Base-by-base conservation (phyloP, 1,140 invertebrate species). In the Leucophenga varia region DNA sequence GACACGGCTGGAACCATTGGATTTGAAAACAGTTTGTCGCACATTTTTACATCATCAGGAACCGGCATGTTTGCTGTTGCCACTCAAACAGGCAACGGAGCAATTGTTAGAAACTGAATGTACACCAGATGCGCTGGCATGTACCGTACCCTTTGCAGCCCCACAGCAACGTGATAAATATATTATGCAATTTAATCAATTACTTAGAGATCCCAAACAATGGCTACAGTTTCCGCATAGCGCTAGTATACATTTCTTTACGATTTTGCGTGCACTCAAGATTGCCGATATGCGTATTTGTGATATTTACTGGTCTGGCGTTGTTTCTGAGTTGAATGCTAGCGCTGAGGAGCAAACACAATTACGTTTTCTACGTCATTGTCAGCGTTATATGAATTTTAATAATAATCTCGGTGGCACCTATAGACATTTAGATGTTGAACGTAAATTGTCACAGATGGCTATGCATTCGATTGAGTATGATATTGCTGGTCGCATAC, bases 301-400 rank as follows among this genome's bases (percentile, higher is more conserved):
- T 45, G 56, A 79, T 38, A 25, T 36, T 3, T 79, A 77, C 49
- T 80, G 79, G 79, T 55, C 63, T 8, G 45, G 30, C 3, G 55
- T 71, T 6, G 37, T 73, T 0, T 37, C 54, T 3, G 48, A 67
- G 36, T 32, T 79, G 19, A 44, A 73, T 3, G 48, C 43, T 5
- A 38, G 44, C 7, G 10, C 22, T 0, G 46, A 59, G 14, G 47
- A 61, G 14, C 52, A 64, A 20, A 44, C 49, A n/a, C 44, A 68
- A n/a, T 43, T 75, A 40, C 47, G 65, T 13, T 61, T 80, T 16
- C 47, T 74, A 50, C 48, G 69, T 2, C 67, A 75, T 20, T 76
- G 73, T 40, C 73, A 78, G 43, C 77, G 74, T 17, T 83, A 82
- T 49, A 77, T 81, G 63, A 74, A 78, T 61, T 82, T 81, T 46